Base-by-base conservation (phyloP, 2,888 invertebrate species). In the Erynnis tages region DNA sequence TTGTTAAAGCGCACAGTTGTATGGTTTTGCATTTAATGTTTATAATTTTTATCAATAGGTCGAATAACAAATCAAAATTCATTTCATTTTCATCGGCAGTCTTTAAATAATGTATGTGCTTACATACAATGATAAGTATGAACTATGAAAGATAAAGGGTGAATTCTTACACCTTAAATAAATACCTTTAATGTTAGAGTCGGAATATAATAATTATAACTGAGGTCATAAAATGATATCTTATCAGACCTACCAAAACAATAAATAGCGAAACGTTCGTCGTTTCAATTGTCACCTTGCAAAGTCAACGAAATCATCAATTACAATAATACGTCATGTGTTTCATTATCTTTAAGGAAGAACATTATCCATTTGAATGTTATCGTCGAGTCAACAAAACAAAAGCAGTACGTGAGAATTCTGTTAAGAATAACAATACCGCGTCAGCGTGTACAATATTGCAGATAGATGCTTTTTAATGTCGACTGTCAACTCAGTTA, bases 351-450 rank as follows among this genome's bases (percentile, higher is more conserved):
- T 52, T 44, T 10, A 13, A 29, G 50, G 43, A 50, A 50, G 19
- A 17, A 17, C 10, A 52, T 14, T 29, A 21, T 44, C 25, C 35
- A 52, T 37, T 44, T 14, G 19, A 44, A 30, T 52, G 10, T 44
- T 52, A 44, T 37, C 50, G n/a, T 41, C 14, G 29, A 29, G 13
- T 52, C 37, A 52, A 35, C 43, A 43, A 48, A 49, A 52, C 29
- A 44, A 43, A 52, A 35, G 27, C 43, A 50, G 44, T 37, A 44
- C 50, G 50, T 54, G 55, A 57, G 52, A 55, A 54, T 53, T 50
- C 40, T 41, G 32, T 19, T 37, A 35, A 34, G 17, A 43, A 53
- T 17, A 54, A 46, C 40, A 55, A 44, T 27, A 43, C 32, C 8
- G 43, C 35, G 10, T 21, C 32, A 16, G 14, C 27, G 25, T 29